phyloP scores from a whole-genome alignment of 2,113 vertebrate genomes.

The Brachypteracias leptosomus region DNA sequence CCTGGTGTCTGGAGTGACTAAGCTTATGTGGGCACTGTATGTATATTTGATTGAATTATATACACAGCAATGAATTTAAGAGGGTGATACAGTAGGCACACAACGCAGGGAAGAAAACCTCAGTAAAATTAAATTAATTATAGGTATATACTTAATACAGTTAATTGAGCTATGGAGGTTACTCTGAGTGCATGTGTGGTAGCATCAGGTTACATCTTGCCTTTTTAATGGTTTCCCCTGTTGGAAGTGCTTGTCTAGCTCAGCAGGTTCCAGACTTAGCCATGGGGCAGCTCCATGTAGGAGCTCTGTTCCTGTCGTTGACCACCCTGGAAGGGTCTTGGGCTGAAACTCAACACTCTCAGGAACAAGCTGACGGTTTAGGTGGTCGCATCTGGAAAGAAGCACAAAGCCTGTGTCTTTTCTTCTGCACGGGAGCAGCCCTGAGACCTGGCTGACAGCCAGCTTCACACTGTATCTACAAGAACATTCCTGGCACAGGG shows the following conservation, averaged over 20 bases:
- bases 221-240: not conserved
- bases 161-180: conserved; percentile 1
- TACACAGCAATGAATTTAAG: not conserved
- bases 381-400: not conserved
- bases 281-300: not conserved
- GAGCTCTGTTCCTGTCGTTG: fast-evolving
- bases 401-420: not conserved
- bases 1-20: not conserved
- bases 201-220: not conserved
- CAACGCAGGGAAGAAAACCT: not conserved
- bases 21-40: not conserved
- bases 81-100: not conserved
- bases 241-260: not conserved
- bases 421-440: not conserved
- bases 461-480: not conserved
- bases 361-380: not conserved
- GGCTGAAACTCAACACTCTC: not conserved
- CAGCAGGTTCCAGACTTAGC: not conserved
- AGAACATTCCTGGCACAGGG: not conserved
- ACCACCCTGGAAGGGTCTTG: not conserved
- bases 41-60: not conserved
- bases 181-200: not conserved
- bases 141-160: not conserved
- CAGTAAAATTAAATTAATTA: conserved; percentile 29
- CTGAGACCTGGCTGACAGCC: not conserved